Evolutionary conservation across 2,888 invertebrate genomes (phyloP).

Genomic region (Deilephila elpenor): DNA sequence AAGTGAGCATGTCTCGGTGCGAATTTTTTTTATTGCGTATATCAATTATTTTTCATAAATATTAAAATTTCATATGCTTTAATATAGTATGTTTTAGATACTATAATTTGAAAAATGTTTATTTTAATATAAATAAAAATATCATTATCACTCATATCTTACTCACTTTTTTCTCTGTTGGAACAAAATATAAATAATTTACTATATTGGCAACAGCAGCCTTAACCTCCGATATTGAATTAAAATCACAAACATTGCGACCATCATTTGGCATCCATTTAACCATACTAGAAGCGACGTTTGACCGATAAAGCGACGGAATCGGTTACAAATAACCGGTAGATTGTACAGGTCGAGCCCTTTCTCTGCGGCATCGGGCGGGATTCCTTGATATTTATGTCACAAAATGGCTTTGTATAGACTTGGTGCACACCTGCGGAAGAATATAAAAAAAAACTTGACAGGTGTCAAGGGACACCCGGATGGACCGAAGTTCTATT

Average conservation of each 20-base stretch:
- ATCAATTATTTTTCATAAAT: background rate
- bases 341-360: slow-evolving; percentile 4
- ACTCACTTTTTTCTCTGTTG: background rate
- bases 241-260: background rate
- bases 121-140: too few relatives aligned
- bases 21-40: too few relatives aligned
- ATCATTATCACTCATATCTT: background rate
- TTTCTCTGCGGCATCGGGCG: slow-evolving; percentile 8
- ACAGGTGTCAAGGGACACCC: too few relatives aligned
- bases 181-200: too few relatives aligned
- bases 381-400: slow-evolving; percentile 12
- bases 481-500: too few relatives aligned
- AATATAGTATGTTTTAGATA: too few relatives aligned
- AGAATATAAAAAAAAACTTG: too few relatives aligned
- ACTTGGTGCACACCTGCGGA: background rate
- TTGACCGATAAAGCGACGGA: slow-evolving; percentile 23
- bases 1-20: background rate
- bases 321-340: slow-evolving; percentile 18
- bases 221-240: background rate
- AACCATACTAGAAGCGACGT: background rate
- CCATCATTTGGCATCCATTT: background rate
- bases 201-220: background rate
- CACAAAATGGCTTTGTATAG: slow-evolving; percentile 15
- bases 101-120: too few relatives aligned
- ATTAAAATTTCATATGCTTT: background rate